Percentiles rank a stretch among this genome's conserved stretches.
Evolutionary conservation across 2,888 invertebrate genomes (phyloP).

Genomic region (Tetranychus truncatus): DNA sequence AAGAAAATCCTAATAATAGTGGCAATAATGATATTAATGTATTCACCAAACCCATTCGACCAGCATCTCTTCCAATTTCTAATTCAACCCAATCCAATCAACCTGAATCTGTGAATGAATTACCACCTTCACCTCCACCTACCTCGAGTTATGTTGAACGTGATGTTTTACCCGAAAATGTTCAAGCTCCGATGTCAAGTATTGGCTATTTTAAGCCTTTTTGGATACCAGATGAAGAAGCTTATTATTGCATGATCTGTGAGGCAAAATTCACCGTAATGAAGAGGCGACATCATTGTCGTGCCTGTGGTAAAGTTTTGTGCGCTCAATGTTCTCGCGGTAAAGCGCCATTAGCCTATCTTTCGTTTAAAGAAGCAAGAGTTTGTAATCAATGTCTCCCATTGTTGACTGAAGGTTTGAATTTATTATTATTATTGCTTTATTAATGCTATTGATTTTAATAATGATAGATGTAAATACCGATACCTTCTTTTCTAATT

Average conservation of each 20-base stretch:
- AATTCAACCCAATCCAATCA: no score
- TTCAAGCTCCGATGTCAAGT: background rate
- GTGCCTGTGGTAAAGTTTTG: constrained; percentile 40
- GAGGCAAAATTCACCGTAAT: constrained; percentile 58
- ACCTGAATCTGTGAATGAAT: no score
- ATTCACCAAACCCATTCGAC: no score
- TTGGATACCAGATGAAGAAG: constrained; percentile 70
- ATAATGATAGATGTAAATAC: background rate
- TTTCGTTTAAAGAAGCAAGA: constrained; percentile 53
- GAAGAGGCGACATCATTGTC: constrained; percentile 58
- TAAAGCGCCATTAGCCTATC: constrained; percentile 50
- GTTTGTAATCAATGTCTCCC: constrained; percentile 51
- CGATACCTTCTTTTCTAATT: background rate
- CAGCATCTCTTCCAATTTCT: no score
- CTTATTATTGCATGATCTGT: constrained; percentile 63
- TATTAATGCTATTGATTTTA: background rate
- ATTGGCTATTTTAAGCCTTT: constrained; percentile 57
- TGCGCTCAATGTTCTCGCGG: constrained; percentile 58
- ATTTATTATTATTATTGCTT: background rate
- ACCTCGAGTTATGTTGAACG: background rate
- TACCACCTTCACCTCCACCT: no score
- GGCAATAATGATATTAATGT: background rate
- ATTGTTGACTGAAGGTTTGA: constrained; percentile 14
- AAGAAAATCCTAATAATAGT: background rate
- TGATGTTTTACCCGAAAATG: background rate